Evolutionary conservation across 2,888 invertebrate species (phyloP).

Genomic region (Luffia ferchaultella): DNA sequence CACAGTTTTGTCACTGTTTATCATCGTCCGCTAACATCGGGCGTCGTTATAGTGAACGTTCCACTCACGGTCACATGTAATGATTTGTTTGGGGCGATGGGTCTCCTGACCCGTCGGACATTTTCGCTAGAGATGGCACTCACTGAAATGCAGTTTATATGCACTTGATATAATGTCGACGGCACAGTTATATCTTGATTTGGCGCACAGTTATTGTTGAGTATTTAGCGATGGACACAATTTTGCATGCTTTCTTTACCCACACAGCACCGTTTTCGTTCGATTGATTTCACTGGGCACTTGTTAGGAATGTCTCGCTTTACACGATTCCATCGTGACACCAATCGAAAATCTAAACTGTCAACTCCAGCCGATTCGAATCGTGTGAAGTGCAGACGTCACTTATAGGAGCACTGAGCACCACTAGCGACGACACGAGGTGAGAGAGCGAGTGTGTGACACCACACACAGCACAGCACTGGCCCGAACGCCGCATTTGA

Average conservation of each 20-base stretch:
- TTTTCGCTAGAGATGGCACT: constrained; percentile 54
- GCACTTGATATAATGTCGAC: constrained; percentile 64
- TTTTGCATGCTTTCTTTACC: constrained; percentile 65
- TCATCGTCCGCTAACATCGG: constrained; percentile 25
- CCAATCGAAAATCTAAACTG: no score
- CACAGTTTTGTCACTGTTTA: constrained; percentile 32
- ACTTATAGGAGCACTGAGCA: constrained; percentile 63
- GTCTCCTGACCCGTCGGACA: constrained; percentile 29
- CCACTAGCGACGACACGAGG: constrained; percentile 60
- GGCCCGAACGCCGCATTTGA: constrained; percentile 72
- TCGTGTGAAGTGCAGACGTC: constrained; percentile 41
- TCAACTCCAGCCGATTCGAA: constrained; percentile 11
- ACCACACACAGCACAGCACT: constrained; percentile 17
- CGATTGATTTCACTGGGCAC: constrained; percentile 60
- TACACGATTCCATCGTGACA: neutral
- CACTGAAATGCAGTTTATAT: constrained; percentile 66
- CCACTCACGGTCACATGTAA: constrained; percentile 79
- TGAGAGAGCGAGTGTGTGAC: constrained; percentile 63
- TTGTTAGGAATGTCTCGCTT: constrained; percentile 34
- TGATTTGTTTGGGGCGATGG: constrained; percentile 59
- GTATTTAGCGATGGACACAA: constrained; percentile 65
- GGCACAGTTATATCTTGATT: constrained; percentile 63
- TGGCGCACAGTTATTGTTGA: constrained; percentile 63
- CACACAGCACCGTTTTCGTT: constrained; percentile 64
- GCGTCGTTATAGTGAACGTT: constrained; percentile 26